These are phyloP conservation scores for Drosophila parvula DNA, from an alignment of 1,140 invertebrate species.

Conservation along the genomic window DNA sequence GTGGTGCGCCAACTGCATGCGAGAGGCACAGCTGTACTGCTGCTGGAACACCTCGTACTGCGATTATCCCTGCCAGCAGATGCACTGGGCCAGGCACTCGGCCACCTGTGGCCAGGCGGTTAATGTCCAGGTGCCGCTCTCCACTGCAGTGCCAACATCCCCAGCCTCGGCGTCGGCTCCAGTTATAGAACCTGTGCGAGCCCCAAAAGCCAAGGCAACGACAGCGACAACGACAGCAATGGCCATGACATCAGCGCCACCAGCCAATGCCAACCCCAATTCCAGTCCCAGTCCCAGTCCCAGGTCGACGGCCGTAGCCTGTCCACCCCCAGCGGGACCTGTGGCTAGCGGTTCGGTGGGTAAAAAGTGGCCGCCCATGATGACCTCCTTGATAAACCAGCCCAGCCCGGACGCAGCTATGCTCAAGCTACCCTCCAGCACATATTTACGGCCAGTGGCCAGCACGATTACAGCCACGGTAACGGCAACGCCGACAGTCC, in stretches of 20 bases:
- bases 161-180: background rate
- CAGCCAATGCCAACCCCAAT: background rate
- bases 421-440: slow-evolving; percentile 50
- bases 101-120: slow-evolving; percentile 63
- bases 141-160: background rate
- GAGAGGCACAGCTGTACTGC: slow-evolving; percentile 95
- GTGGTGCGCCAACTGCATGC: slow-evolving; percentile 94
- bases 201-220: slow-evolving; percentile 9
- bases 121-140: slow-evolving; percentile 9
- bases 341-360: background rate
- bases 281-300: slow-evolving; percentile 19
- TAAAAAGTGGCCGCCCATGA: slow-evolving; percentile 51
- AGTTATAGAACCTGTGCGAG: slow-evolving; percentile 4
- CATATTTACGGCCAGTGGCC: slow-evolving; percentile 49
- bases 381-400: slow-evolving; percentile 44
- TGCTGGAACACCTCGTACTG: slow-evolving; percentile 98
- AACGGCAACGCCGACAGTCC: slow-evolving; percentile 19
- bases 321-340: slow-evolving; percentile 3
- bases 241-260: background rate
- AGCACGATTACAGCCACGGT: slow-evolving; percentile 22
- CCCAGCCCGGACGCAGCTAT: slow-evolving; percentile 42
- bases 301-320: slow-evolving; percentile 13
- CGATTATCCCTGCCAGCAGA: slow-evolving; percentile 92
- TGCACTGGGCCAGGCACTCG: slow-evolving; percentile 88
- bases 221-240: background rate